Conservation (phyloP, 2,113 vertebrate species). For the Otolemur garnettii region DNA sequence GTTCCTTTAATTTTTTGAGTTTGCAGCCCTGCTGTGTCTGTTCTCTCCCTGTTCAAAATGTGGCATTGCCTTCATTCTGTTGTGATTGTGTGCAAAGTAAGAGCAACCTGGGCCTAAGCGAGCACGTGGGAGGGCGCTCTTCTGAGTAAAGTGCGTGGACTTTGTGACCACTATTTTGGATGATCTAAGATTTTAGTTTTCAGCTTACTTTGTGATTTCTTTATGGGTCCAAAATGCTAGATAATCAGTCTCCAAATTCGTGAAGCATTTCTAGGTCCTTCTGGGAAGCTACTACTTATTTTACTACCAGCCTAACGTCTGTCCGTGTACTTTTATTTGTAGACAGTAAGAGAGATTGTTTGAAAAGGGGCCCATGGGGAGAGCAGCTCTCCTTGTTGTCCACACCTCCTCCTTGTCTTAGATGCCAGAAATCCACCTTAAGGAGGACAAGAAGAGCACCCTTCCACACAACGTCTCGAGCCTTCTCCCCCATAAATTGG, state of each 20-base stretch:
- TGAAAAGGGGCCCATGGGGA: neutral
- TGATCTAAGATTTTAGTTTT: neutral
- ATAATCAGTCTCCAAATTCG: neutral
- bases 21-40: neutral
- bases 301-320: neutral
- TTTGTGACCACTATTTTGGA: neutral
- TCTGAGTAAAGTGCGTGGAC: neutral
- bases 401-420: neutral
- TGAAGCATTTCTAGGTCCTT: neutral
- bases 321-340: neutral
- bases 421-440: neutral
- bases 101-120: neutral
- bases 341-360: neutral
- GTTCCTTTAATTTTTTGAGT: neutral
- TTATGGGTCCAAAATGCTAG: neutral
- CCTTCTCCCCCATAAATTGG: conserved; percentile 42
- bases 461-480: neutral
- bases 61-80: neutral
- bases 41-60: neutral
- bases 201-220: neutral
- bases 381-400: neutral
- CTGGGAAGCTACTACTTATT: neutral
- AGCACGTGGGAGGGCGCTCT: neutral
- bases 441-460: conserved; percentile 28
- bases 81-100: neutral